These are phyloP conservation scores for Amblyornis subalaris DNA, from an alignment of 2,113 vertebrate genomes.

Conservation along the genomic window DNA sequence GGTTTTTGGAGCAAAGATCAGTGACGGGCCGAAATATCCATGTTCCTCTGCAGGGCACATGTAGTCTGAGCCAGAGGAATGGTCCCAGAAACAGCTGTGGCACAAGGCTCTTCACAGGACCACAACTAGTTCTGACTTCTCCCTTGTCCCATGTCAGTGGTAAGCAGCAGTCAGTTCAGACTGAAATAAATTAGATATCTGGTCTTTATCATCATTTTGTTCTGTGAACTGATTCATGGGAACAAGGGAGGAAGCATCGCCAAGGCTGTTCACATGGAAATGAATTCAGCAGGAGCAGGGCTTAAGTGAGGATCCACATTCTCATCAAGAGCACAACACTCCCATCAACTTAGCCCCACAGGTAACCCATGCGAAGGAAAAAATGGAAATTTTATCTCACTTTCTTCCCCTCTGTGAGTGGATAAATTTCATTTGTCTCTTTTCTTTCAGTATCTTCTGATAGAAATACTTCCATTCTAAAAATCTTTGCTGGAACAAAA, in stretches of 20 bases:
- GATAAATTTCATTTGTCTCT: background rate
- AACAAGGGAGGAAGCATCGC: background rate
- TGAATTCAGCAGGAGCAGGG: background rate
- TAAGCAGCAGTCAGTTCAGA: background rate
- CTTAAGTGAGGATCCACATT: background rate
- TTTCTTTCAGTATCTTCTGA: background rate
- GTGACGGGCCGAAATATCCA: background rate
- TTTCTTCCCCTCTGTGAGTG: background rate
- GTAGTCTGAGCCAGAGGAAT: background rate
- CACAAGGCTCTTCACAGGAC: background rate
- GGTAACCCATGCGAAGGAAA: background rate
- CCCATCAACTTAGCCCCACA: background rate
- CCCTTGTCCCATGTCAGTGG: background rate
- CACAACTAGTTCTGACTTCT: background rate
- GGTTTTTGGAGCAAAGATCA: background rate
- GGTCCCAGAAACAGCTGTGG: background rate
- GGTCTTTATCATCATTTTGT: background rate
- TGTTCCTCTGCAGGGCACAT: background rate
- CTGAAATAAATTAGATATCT: background rate
- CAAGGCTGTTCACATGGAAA: background rate
- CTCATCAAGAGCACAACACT: background rate
- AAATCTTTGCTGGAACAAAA: background rate
- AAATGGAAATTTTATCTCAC: background rate
- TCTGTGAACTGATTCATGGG: background rate
- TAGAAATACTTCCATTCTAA: background rate